Evolutionary conservation across 2,888 invertebrate genomes (phyloP).

Genomic region (Aleiodes testaceus): DNA sequence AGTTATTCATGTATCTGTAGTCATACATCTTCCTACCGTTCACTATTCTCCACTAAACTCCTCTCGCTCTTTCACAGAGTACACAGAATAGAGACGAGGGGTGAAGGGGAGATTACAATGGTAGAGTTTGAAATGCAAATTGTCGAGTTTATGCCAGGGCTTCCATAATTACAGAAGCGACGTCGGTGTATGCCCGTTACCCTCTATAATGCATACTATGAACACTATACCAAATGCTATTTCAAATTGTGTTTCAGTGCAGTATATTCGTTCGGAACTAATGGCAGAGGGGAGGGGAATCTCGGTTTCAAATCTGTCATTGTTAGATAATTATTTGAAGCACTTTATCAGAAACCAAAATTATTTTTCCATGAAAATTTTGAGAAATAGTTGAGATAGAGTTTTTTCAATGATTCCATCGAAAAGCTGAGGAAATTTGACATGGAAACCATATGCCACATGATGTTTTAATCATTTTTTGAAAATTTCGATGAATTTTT

Average conservation of each 20-base stretch:
- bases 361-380: no score
- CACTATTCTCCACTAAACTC: neutral
- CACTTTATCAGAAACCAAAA: no score
- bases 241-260: constrained; percentile 47
- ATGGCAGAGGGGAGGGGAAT: constrained; percentile 16
- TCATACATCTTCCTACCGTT: neutral
- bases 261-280: constrained; percentile 27
- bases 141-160: constrained; percentile 53
- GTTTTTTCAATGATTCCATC: no score
- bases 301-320: constrained; percentile 28
- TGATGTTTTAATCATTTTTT: no score
- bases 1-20: constrained; percentile 14
- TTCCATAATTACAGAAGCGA: constrained; percentile 58
- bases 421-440: no score
- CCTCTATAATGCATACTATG: constrained; percentile 52
- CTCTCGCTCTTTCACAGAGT: neutral
- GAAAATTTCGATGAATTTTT: no score
- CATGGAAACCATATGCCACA: no score
- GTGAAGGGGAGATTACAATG: constrained; percentile 13
- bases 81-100: neutral
- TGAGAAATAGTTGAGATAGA: no score
- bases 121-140: constrained; percentile 54
- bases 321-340: neutral
- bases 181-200: constrained; percentile 48
- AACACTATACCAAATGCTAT: constrained; percentile 51